Conservation (phyloP, 2,888 invertebrate genomes). For the Gisinianus flammeolus region DNA sequence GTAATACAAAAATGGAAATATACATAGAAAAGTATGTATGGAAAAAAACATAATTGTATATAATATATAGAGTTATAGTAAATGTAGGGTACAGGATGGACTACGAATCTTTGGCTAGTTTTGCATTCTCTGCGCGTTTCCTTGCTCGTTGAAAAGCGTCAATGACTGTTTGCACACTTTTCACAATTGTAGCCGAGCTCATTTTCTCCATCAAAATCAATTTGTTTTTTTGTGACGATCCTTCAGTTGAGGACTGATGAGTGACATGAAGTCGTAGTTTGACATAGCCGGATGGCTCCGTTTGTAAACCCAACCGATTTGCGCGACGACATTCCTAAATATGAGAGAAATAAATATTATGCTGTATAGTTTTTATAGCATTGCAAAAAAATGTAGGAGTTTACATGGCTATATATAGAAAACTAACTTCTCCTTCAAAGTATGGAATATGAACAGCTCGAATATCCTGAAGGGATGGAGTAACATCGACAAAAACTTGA, state of each 20-base stretch:
- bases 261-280: slow-evolving; percentile 50
- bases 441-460: slow-evolving; percentile 50
- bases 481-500: slow-evolving; percentile 50
- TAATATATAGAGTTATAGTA: too few relatives aligned
- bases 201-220: slow-evolving; percentile 54
- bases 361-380: neutral
- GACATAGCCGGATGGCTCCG: slow-evolving; percentile 51
- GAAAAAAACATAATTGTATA: too few relatives aligned
- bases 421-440: slow-evolving; percentile 37
- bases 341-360: neutral
- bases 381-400: neutral
- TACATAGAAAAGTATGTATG: too few relatives aligned
- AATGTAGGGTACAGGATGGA: too few relatives aligned
- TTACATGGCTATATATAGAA: neutral
- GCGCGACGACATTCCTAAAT: slow-evolving; percentile 47
- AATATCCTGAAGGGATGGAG: slow-evolving; percentile 54
- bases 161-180: slow-evolving; percentile 57
- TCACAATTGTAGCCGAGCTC: slow-evolving; percentile 56
- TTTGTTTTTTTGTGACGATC: slow-evolving; percentile 30
- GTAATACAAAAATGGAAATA: too few relatives aligned
- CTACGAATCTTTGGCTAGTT: slow-evolving; percentile 31
- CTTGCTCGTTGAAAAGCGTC: slow-evolving; percentile 57
- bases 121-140: slow-evolving; percentile 49
- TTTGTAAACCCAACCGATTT: slow-evolving; percentile 54
- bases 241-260: slow-evolving; percentile 45